Percentiles rank a stretch among this genome's conserved stretches.
Conservation (phyloP, 2,797 vertebrate species). For the Hephaestus fuliginosus region DNA sequence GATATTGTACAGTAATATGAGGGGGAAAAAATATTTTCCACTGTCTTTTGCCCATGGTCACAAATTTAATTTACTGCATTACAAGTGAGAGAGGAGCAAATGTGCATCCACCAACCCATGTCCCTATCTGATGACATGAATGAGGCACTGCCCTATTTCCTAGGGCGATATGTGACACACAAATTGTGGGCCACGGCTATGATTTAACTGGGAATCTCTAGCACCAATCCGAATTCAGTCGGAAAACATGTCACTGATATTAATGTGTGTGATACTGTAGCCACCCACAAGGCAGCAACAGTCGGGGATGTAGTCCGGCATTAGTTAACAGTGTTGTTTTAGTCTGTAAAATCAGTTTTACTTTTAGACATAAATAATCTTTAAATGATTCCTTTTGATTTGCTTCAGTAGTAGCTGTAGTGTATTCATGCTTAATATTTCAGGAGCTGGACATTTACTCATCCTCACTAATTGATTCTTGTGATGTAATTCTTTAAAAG, state of each 20-base stretch:
- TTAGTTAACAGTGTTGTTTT: neutral
- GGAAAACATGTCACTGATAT: constrained; percentile 35
- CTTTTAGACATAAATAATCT: neutral
- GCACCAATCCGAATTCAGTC: constrained; percentile 65
- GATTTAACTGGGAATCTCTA: constrained; percentile 69
- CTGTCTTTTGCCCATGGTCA: constrained; percentile 37
- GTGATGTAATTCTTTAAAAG: neutral
- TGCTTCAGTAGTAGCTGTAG: neutral
- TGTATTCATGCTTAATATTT: neutral
- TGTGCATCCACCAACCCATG: constrained; percentile 53
- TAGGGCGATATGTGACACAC: constrained; percentile 76
- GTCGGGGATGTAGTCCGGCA: neutral
- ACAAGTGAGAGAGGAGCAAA: constrained; percentile 58
- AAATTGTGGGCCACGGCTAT: constrained; percentile 56
- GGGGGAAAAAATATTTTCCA: neutral
- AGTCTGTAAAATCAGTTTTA: neutral
- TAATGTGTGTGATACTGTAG: constrained; percentile 9
- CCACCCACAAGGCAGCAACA: constrained; percentile 20
- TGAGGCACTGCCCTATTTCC: constrained; percentile 77
- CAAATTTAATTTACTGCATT: constrained; percentile 64
- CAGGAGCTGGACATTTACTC: neutral
- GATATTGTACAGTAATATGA: neutral
- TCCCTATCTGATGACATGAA: constrained; percentile 69
- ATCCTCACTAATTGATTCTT: neutral
- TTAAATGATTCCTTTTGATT: neutral